Evolutionary conservation across 2,797 vertebrate genomes (phyloP).

Genomic region (Tinamus major): DNA sequence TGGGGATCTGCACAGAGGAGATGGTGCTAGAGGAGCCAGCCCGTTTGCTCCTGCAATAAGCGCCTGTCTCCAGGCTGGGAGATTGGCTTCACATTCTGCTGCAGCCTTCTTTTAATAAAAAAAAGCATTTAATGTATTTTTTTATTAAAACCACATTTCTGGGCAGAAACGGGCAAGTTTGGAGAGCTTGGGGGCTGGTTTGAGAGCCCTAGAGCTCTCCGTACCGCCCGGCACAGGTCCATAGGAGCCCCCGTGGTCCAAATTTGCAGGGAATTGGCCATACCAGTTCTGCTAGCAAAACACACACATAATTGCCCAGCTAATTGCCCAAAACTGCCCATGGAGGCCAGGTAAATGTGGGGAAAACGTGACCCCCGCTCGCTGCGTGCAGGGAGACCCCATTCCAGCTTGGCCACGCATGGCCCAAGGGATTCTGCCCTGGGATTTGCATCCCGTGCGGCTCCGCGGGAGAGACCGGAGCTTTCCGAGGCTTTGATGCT

Average conservation of each 20-base stretch:
- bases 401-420: not conserved
- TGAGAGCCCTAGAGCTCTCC: accelerated
- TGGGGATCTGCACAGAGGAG: too few species aligned
- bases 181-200: too few species aligned
- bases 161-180: too few species aligned
- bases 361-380: not conserved
- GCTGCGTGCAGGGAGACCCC: not conserved
- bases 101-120: too few species aligned
- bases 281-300: not conserved
- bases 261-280: not conserved
- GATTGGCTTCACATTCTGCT: too few species aligned
- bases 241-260: not conserved
- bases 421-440: not conserved
- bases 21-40: too few species aligned
- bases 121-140: too few species aligned
- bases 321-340: not conserved
- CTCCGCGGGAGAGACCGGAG: not conserved
- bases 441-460: too few species aligned
- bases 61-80: too few species aligned
- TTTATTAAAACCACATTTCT: too few species aligned
- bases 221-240: accelerated
- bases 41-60: too few species aligned
- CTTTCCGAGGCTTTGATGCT: not conserved
- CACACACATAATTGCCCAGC: accelerated
- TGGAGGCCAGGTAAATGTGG: accelerated